Percentiles rank a stretch among this genome's conserved stretches.
Evolutionary conservation across 2,113 vertebrate species (phyloP).

Genomic region (Xiphophorus couchianus): DNA sequence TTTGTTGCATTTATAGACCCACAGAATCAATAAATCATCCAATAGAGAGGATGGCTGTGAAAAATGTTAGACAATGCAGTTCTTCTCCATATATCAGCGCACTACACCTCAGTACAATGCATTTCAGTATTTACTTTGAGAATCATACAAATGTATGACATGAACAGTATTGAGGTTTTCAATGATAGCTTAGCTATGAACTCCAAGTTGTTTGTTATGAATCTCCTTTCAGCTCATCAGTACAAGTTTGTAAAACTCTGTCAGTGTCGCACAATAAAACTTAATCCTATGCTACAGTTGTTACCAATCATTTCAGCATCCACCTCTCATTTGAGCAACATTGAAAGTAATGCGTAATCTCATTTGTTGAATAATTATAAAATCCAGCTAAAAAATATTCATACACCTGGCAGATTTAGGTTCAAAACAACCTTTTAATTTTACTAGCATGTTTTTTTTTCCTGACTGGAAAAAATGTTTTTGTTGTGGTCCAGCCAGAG

Average conservation of each 20-base stretch:
- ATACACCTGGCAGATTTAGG: no score
- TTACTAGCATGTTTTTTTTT: no score
- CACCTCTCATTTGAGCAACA: neutral
- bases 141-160: neutral
- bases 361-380: no score
- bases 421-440: no score
- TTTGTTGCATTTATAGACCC: constrained; percentile 53
- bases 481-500: no score
- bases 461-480: no score
- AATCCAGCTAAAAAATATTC: no score
- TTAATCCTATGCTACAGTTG: no score
- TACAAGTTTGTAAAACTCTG: neutral
- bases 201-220: no score
- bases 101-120: neutral
- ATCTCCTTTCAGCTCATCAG: no score
- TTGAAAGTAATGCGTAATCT: neutral
- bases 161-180: no score
- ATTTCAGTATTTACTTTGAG: neutral
- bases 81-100: neutral
- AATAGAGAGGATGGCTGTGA: constrained; percentile 30
- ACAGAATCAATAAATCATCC: constrained; percentile 60
- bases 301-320: neutral
- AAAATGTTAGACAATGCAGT: constrained; percentile 25
- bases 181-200: no score
- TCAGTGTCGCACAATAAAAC: neutral